Base-by-base conservation (phyloP, 35 echinoderm and acorn worm species). In the Acanthaster planci region DNA sequence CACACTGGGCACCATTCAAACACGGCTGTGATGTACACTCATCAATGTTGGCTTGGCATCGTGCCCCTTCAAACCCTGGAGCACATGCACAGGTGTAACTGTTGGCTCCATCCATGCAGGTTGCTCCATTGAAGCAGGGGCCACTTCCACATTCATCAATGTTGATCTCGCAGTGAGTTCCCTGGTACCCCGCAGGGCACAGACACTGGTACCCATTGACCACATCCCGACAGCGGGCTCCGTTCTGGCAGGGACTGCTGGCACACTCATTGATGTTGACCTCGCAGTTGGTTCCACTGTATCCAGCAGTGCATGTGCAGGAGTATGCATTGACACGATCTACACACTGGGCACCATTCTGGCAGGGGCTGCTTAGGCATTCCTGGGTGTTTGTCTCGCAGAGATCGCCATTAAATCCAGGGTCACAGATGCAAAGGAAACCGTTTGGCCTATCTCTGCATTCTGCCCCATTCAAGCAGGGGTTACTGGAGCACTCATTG, bases 201-300 rank as follows among this genome's bases (percentile, higher is more conserved):
- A 79, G 15, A 67, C 91, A 93, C 34, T 64, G 80, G 60, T 72
- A 88, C 30, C 51, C 76, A 0, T 87, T 76, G 14, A 89, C 34
- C 31, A 88, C 55, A 21, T 93, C 90, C 1, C 55, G 32, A 59
- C 91, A 93, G 22, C 81, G 84, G 15, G 67, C 91, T 55, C 52
- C 58, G 39, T 93, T 93, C 52, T 51, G 55, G 76, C 91, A 93
- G 12, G 86, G 86, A 5, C 32, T 40, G 15, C 80, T 84, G 21
- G 50, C 51, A 76, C 91, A 93, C 58, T 93, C 91, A 39, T 93
- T 38, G 26, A 87, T 50, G 10, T 92, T 54, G n/a, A 68, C 60
- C 79, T 80, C 31, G 51, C 86, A 87, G 50, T 87, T 37, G 26
- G 31, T 31, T 55, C 86, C 86, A 23, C 32, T 8, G 23, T 80